Evolutionary conservation across 2,888 invertebrate species (phyloP).

Genomic region (Eumerus sabulonum): DNA sequence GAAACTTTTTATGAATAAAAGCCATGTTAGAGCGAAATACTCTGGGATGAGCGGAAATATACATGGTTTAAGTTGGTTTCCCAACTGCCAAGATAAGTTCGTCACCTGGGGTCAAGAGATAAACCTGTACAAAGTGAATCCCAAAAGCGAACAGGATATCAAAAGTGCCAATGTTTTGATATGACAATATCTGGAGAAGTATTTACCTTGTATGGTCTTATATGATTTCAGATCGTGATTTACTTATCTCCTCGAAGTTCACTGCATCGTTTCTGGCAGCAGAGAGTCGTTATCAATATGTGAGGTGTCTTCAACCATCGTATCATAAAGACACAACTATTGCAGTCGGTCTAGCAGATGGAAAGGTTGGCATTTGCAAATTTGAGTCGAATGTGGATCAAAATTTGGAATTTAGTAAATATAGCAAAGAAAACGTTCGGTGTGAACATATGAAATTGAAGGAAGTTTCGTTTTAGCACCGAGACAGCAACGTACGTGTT

Average conservation of each 20-base stretch:
- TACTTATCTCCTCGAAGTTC: constrained; percentile 74
- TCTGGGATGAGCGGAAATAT: constrained; percentile 77
- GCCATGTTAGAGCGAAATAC: too few species aligned
- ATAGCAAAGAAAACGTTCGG: background rate
- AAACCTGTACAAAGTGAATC: constrained; percentile 87
- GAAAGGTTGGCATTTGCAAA: constrained; percentile 90
- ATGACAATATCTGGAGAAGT: constrained; percentile 27
- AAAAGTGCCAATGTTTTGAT: constrained; percentile 33
- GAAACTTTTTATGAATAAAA: too few species aligned
- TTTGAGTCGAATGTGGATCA: constrained; percentile 85
- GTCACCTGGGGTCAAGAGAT: constrained; percentile 95
- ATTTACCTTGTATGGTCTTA: too few species aligned
- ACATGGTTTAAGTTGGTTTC: constrained; percentile 93
- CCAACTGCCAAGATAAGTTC: constrained; percentile 88
- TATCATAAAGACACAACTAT: constrained; percentile 89
- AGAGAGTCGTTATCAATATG: constrained; percentile 83
- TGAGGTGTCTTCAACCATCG: constrained; percentile 93
- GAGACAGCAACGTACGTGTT: constrained; percentile 90
- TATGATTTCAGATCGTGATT: constrained; percentile 70
- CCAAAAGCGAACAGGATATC: constrained; percentile 69
- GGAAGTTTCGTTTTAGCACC: constrained; percentile 83
- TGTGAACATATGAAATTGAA: background rate
- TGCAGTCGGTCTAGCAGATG: constrained; percentile 93
- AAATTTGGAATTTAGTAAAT: constrained; percentile 77
- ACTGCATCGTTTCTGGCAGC: constrained; percentile 73